These are phyloP conservation scores for Holacanthus passer DNA, from an alignment of 2,113 vertebrate genomes.

Conservation along the genomic window DNA sequence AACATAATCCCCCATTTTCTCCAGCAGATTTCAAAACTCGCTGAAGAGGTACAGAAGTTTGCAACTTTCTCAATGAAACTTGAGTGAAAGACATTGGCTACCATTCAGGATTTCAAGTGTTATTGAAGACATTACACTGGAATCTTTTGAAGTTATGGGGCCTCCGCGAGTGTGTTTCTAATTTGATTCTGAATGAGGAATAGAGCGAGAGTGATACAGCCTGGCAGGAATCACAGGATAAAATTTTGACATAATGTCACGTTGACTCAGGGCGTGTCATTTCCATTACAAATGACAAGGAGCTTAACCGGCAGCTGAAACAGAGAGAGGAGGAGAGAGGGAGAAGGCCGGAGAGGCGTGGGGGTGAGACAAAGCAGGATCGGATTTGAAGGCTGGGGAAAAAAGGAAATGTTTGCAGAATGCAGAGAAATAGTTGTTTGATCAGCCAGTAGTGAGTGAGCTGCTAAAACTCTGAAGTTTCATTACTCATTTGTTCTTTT, in stretches of 20 bases:
- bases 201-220: slow-evolving; percentile 57
- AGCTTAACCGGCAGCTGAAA: slow-evolving; percentile 53
- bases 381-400: slow-evolving; percentile 41
- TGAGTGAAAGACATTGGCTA: slow-evolving; percentile 25
- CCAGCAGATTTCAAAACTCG: slow-evolving; percentile 39
- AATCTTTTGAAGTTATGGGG: slow-evolving; percentile 52
- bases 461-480: slow-evolving; percentile 26
- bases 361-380: slow-evolving; percentile 45
- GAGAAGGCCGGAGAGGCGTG: slow-evolving; percentile 6
- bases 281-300: slow-evolving; percentile 68
- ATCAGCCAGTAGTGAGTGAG: slow-evolving; percentile 36
- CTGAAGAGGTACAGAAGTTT: slow-evolving; percentile 34
- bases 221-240: slow-evolving; percentile 66
- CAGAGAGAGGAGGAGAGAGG: slow-evolving; percentile 1
- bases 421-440: slow-evolving; percentile 52
- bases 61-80: slow-evolving; percentile 48
- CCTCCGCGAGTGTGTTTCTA: slow-evolving; percentile 58
- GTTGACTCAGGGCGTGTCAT: slow-evolving; percentile 73
- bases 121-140: slow-evolving; percentile 61
- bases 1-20: slow-evolving; percentile 57
- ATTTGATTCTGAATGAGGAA: slow-evolving; percentile 69
- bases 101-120: slow-evolving; percentile 51
- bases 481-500: slow-evolving; percentile 38
- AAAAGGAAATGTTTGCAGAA: slow-evolving; percentile 43
- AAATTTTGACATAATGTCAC: slow-evolving; percentile 77